Evolutionary conservation across 1,140 invertebrate species (phyloP).

Genomic region (Melitaea cinxia): DNA sequence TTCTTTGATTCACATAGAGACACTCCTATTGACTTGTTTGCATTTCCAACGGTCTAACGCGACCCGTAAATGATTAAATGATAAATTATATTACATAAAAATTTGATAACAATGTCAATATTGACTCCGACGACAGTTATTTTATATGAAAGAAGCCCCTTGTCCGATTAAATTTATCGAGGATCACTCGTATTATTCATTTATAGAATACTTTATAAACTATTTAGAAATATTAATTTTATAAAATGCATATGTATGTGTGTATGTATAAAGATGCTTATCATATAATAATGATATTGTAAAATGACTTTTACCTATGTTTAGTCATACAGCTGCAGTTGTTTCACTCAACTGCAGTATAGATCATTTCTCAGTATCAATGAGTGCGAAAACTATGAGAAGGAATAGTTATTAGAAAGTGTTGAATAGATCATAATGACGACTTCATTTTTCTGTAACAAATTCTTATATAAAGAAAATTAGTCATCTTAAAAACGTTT

Average conservation of each 20-base stretch:
- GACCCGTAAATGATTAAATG: constrained; percentile 60
- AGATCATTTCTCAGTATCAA: constrained; percentile 58
- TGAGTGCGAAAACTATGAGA: constrained; percentile 71
- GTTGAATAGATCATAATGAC: constrained; percentile 55
- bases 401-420: constrained; percentile 59
- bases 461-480: neutral
- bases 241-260: too few relatives aligned
- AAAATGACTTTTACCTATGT: constrained; percentile 62
- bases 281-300: constrained; percentile 59
- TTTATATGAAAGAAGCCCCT: constrained; percentile 57
- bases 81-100: constrained; percentile 61
- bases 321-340: constrained; percentile 60
- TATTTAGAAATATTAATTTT: too few relatives aligned
- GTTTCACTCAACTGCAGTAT: constrained; percentile 61
- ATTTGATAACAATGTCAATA: constrained; percentile 58
- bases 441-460: neutral
- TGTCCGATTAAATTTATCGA: constrained; percentile 32
- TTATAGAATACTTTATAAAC: neutral
- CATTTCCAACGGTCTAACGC: constrained; percentile 55
- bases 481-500: neutral
- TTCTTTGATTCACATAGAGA: constrained; percentile 47
- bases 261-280: too few relatives aligned
- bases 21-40: constrained; percentile 60
- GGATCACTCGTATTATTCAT: neutral
- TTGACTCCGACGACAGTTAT: constrained; percentile 56